Evolutionary conservation across 2,797 vertebrate species (phyloP).

Genomic region (Pristis pectinata): DNA sequence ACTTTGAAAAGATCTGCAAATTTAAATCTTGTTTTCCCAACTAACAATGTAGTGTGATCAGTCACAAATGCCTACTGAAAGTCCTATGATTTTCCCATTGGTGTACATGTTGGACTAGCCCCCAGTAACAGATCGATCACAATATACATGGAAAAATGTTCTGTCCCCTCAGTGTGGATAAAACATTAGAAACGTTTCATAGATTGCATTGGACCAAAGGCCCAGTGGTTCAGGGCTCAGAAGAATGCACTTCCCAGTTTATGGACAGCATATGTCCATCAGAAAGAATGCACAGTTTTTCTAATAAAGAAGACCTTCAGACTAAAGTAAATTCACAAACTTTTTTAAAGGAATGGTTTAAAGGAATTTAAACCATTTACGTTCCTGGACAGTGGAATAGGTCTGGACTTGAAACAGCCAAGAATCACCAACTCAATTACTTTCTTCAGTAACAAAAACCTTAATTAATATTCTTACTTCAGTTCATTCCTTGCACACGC

Average conservation of each 20-base stretch:
- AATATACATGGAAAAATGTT: neutral
- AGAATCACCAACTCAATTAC: slow-evolving; percentile 58
- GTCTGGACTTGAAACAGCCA: slow-evolving; percentile 55
- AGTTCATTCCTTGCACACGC: slow-evolving; percentile 52
- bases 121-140: neutral
- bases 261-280: neutral
- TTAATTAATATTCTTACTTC: slow-evolving; percentile 48
- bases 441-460: slow-evolving; percentile 53
- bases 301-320: neutral
- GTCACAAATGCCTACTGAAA: neutral
- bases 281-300: neutral
- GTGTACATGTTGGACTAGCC: too few species aligned
- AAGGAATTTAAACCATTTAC: neutral
- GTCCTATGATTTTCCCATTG: neutral
- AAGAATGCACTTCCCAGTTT: neutral
- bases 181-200: neutral
- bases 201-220: neutral
- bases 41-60: neutral
- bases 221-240: neutral
- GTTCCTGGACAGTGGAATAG: slow-evolving; percentile 45
- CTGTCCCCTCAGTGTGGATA: neutral
- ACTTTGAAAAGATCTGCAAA: neutral
- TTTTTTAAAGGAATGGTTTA: neutral
- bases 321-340: neutral
- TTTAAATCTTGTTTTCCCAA: neutral